These are phyloP conservation scores for Spilarctia lutea DNA, from an alignment of 2,888 invertebrate species.

Conservation along the genomic window DNA sequence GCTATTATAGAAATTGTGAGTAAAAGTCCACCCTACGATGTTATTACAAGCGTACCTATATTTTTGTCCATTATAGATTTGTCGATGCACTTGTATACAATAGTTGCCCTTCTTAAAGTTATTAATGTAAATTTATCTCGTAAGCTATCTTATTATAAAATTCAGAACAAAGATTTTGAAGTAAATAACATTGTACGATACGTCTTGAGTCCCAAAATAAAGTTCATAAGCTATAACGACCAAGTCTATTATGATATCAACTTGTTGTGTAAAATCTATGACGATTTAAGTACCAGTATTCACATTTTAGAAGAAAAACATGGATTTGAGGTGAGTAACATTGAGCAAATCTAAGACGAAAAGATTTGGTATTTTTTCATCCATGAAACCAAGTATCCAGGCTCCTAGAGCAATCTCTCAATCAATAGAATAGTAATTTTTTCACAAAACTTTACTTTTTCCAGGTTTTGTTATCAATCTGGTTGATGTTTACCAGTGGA, in stretches of 20 bases:
- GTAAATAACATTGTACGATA: constrained; percentile 18
- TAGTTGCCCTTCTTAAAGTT: constrained; percentile 57
- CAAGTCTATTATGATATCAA: constrained; percentile 48
- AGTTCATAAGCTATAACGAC: constrained; percentile 25
- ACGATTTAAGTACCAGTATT: constrained; percentile 62
- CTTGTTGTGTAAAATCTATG: constrained; percentile 64
- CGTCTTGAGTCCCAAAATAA: constrained; percentile 28
- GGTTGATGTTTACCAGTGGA: constrained; percentile 70
- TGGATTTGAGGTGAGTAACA: constrained; percentile 39
- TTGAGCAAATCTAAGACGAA: neutral
- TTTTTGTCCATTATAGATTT: constrained; percentile 63
- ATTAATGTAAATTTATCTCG: constrained; percentile 31
- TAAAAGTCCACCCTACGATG: constrained; percentile 51
- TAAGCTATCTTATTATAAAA: constrained; percentile 15
- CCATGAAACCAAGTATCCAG: neutral
- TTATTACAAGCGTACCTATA: constrained; percentile 60
- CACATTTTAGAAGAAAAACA: constrained; percentile 65
- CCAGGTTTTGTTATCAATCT: constrained; percentile 56
- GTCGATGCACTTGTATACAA: constrained; percentile 59
- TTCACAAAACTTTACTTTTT: neutral
- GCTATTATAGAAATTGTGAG: constrained; percentile 56
- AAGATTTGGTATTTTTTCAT: neutral
- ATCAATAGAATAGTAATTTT: neutral
- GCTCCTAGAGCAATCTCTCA: neutral
- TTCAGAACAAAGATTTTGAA: constrained; percentile 12